Evolutionary conservation across 2,797 vertebrate genomes (phyloP), one percentile per base, ranked within the genome.

Genomic region (Argyrosomus regius): DNA sequence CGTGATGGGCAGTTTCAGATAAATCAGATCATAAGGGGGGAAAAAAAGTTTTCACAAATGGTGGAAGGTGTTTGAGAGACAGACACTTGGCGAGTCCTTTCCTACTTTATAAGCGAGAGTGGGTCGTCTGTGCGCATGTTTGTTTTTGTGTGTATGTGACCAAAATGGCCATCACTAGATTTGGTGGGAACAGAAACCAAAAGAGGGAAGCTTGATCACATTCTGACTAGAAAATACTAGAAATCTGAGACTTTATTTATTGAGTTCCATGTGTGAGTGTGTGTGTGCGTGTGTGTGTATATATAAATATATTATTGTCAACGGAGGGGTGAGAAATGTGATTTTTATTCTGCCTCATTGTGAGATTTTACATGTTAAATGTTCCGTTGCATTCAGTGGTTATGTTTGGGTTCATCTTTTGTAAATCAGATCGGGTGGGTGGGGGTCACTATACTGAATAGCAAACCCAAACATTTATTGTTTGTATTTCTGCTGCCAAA

Each of bases 181-280:
- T 68, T 64, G 72, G 56, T 81, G 80, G 84, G 56, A 86, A 83
- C 80, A 75, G 60, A 86, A 92, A 88, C 85, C 87, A 88, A 87
- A 90, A 86, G 83, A 86, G 80, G 69, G 79, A 87, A 45, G 72
- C 71, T 39, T 81, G 57, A 71, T 89, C 76, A 72, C 81, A 80
- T 88, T 78, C 72, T 73, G 80, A 89, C 46, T 73, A 85, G 76
- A 88, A 86, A 82, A 81, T 85, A 88, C 79, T 84, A 88, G 54
- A 81, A 5, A 87, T 87, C 75, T 57, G 80, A 90, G 66, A 90
- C 85, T 92, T 87, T 96, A 96, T 97, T 97, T 97, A 96, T 97
- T 96, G 91, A 91, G 88, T 91, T 95, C 83, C 89, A 93, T 92
- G 85, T 94, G 90, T 95, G 89, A 92, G 91, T 94, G 8, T 82